Evolutionary conservation across 2,113 vertebrate genomes (phyloP), one percentile per base, ranked within the genome.

Genomic region (Polypterus senegalus): DNA sequence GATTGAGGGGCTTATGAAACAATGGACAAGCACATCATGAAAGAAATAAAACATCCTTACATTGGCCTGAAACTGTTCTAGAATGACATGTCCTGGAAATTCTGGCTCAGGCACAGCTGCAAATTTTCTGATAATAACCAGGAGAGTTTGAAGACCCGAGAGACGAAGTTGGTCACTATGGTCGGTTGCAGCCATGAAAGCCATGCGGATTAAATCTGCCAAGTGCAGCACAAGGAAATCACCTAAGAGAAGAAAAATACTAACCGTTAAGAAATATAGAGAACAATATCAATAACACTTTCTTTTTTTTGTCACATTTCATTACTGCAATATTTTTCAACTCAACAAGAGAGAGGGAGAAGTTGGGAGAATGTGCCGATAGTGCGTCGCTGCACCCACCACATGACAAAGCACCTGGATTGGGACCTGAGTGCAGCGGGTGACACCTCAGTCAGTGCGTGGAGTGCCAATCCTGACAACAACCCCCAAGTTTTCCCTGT

Each of bases 41-140:
- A 27, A 27, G 27, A 27, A 6, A 10, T 6, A 44, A 4, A 44
- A n/a, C 55, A 48, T 66, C 47, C 89, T 88, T 80, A 97, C 94
- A 63, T 94, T 96, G 62, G 94, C 94, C 83, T 97, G 94, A 83
- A 93, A 97, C 63, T 97, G 94, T 74, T 97, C 93, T 72, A 97
- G 79, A 75, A 97, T 91, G 51, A 93, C 79, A 61, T 97, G 94
- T 49, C 92, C 94, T 8, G 93, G 94, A 76, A 97, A 97, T 77
- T 98, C 94, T 0, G 93, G 93, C 46, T 97, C 94, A 4, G 87
- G 81, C 64, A 97, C 74, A 64, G 66, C 11, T 8, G 91, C 84
- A 85, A 97, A 97, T 62, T 76, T 82, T 48, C 78, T 81, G 76
- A 97, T 91, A 76, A 97, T 75, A 47, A 89, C 77, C 66, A 93